Evolutionary conservation across 2,888 invertebrate genomes (phyloP).

Genomic region (Fragum sueziense): DNA sequence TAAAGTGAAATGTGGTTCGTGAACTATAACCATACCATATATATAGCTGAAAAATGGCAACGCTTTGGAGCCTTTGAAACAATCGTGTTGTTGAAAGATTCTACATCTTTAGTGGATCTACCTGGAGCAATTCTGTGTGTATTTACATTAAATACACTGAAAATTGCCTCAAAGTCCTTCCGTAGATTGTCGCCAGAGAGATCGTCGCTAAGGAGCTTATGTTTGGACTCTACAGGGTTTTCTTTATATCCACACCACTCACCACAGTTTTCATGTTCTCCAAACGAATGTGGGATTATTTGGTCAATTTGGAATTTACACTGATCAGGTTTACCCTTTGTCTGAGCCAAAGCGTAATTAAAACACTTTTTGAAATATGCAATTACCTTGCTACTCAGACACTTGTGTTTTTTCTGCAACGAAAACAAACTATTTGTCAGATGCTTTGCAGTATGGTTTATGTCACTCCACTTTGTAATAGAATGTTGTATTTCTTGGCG

Average conservation of each 20-base stretch:
- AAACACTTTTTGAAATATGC: slow-evolving; percentile 47
- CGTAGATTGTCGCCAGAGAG: slow-evolving; percentile 11
- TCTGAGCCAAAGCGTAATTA: slow-evolving; percentile 46
- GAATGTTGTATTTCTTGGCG: slow-evolving; percentile 22
- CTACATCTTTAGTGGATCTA: slow-evolving; percentile 47
- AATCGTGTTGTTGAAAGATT: slow-evolving; percentile 53
- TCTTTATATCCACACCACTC: slow-evolving; percentile 31
- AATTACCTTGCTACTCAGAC: slow-evolving; percentile 33
- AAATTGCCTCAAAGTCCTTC: slow-evolving; percentile 18
- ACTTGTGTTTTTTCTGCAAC: slow-evolving; percentile 50
- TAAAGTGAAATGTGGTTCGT: no score
- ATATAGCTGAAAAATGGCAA: slow-evolving; percentile 39
- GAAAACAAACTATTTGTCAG: slow-evolving; percentile 40
- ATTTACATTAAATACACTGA: slow-evolving; percentile 28
- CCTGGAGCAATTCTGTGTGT: slow-evolving; percentile 46
- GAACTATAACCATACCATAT: no score
- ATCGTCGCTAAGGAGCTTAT: slow-evolving; percentile 10
- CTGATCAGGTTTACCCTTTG: slow-evolving; percentile 26
- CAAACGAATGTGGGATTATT: slow-evolving; percentile 41
- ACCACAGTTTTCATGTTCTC: slow-evolving; percentile 36
- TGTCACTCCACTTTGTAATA: slow-evolving; percentile 49
- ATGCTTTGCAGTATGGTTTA: slow-evolving; percentile 51
- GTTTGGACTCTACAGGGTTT: slow-evolving; percentile 27
- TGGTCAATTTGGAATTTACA: slow-evolving; percentile 17
- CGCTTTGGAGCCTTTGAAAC: slow-evolving; percentile 46